Evolutionary conservation across 2,113 vertebrate species (phyloP), one percentile per base, ranked within the genome.

Genomic region (Thalassoma bifasciatum): DNA sequence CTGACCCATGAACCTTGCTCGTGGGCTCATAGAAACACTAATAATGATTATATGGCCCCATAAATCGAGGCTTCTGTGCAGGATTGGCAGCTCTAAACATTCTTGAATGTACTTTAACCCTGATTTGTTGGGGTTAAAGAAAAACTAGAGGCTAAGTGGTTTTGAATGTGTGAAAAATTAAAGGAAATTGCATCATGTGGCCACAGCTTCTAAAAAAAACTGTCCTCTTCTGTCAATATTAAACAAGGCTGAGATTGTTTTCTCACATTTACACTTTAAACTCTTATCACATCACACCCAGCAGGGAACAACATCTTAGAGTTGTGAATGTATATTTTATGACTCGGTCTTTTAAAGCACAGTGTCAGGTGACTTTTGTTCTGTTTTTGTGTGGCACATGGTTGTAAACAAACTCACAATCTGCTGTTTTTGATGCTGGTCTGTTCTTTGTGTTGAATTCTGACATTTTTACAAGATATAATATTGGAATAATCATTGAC

Each of bases 81-180:
- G 38, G 2, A 10, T 5, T 17, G 13, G n/a, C 19, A 16, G 9
- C 46, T 10, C 19, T 62, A 5, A 3, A 46, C 17, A 17, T 17
- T 23, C 1, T 23, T 47, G 3, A 23, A 12, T 10, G 37, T 38
- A 22, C n/a, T 53, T 63, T 49, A 73, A 54, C 65, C 40, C 10
- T 3, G 17, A 5, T 24, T 26, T 66, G 62, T 49, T 14, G 10
- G 22, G 0, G 56, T 77, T 77, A 65, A 77, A 77, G 52, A 80
- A 73, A 68, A 77, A 85, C 77, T 38, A 38, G 42, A 1, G 24
- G 37, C 37, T 49, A 4, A 66, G 53, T 46, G 30, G 30, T 30
- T 47, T 72, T 37, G 46, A 22, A 50, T 38, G 12, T 44, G 16
- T 16, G 8, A 47, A 56, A 36, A 34, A 7, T 10, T 37, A 24